These are phyloP conservation scores for Passerculus sandwichensis DNA, from an alignment of 2,797 vertebrate genomes.

Conservation along the genomic window DNA sequence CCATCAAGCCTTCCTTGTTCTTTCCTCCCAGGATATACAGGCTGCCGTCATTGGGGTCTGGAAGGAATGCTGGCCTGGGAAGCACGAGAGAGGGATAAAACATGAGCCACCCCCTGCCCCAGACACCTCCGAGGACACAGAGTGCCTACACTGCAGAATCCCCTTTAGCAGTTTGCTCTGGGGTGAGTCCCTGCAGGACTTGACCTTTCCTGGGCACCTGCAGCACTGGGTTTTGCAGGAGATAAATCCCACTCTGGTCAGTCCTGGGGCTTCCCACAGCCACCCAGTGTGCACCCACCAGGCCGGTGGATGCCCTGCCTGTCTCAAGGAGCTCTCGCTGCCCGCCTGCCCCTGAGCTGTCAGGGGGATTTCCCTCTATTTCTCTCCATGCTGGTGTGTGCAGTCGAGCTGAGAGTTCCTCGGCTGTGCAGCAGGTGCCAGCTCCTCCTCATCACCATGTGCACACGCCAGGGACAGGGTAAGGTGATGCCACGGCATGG, in stretches of 20 bases:
- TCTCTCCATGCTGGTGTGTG: accelerated
- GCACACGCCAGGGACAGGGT: background rate
- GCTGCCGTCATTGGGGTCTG: slow-evolving; percentile 95
- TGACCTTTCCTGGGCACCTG: background rate
- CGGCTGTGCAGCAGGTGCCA: background rate
- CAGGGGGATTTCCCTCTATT: background rate
- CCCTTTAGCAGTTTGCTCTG: background rate
- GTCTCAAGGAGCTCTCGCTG: background rate
- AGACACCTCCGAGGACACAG: background rate
- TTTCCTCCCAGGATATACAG: slow-evolving; percentile 91
- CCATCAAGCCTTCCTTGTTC: slow-evolving; percentile 93
- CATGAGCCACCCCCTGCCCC: accelerated
- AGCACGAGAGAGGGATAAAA: background rate
- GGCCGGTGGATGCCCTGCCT: background rate
- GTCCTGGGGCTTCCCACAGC: background rate
- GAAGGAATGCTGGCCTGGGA: slow-evolving; percentile 90
- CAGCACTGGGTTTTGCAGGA: background rate
- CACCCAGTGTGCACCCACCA: background rate
- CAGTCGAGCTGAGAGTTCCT: background rate
- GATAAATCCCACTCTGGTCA: background rate
- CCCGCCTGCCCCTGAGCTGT: background rate
- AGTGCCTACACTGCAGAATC: background rate
- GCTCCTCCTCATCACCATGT: background rate
- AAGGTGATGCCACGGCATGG: accelerated
- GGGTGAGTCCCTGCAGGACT: background rate